phyloP scores from a whole-genome alignment of 2,113 vertebrate species.

The Vulpes vulpes region DNA sequence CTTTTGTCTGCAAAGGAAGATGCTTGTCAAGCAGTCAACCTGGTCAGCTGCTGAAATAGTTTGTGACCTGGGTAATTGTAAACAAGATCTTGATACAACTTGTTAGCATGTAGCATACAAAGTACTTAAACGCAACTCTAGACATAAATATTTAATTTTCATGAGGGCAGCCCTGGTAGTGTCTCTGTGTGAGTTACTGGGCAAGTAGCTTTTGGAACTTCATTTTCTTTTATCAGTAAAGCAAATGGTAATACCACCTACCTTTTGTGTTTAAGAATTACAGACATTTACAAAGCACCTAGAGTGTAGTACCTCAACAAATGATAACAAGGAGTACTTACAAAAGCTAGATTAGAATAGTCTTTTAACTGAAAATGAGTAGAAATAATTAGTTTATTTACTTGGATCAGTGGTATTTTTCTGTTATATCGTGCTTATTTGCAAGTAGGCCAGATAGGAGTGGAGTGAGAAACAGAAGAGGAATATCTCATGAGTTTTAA shows the following conservation, averaged over 20 bases:
- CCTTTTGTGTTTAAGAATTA: not conserved
- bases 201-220: not conserved
- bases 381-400: not conserved
- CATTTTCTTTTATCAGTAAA: not conserved
- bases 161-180: not conserved
- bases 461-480: not conserved
- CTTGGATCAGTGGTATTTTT: not conserved
- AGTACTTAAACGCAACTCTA: not conserved
- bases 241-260: not conserved
- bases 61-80: not conserved
- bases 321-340: not conserved
- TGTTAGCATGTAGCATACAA: not conserved
- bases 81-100: not conserved
- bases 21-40: not conserved
- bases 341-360: not conserved
- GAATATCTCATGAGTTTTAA: not conserved
- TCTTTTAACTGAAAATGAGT: not conserved
- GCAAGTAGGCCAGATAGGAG: not conserved
- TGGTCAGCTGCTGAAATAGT: not conserved
- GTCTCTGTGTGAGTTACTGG: not conserved
- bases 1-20: constrained; percentile 41
- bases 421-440: not conserved
- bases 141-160: not conserved
- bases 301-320: not conserved
- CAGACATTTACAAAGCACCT: not conserved